Conservation (phyloP, 2,888 invertebrate species). For the Leucania comma region DNA sequence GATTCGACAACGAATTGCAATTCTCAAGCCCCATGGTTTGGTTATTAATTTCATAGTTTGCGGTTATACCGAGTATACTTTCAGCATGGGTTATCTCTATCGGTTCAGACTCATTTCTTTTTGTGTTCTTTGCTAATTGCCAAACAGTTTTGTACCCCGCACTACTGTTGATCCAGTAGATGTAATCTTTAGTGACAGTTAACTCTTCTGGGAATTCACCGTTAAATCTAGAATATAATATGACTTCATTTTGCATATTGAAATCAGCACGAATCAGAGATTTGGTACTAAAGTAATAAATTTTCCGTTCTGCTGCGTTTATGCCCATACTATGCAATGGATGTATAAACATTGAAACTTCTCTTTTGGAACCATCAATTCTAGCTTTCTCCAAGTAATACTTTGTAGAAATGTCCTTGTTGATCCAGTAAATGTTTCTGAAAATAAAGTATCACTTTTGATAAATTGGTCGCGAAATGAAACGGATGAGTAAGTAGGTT, state of each 20-base stretch:
- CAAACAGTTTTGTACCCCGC: not conserved
- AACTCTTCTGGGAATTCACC: not conserved
- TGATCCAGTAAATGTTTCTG: constrained; percentile 1
- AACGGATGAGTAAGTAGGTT: not conserved
- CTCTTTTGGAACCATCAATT: not conserved
- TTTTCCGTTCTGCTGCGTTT: not conserved
- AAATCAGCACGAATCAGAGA: not conserved
- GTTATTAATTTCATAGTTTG: not conserved
- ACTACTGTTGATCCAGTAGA: not conserved
- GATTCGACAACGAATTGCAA: not conserved
- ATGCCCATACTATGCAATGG: not conserved
- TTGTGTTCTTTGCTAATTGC: not conserved
- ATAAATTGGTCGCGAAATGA: not conserved
- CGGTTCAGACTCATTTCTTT: not conserved
- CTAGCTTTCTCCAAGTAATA: not conserved
- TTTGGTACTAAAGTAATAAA: not conserved
- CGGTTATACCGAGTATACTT: not conserved
- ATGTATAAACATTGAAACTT: too few relatives aligned
- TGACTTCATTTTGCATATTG: too few relatives aligned
- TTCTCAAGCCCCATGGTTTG: not conserved
- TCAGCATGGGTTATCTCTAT: not conserved
- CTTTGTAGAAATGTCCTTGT: not conserved
- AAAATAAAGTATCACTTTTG: not conserved
- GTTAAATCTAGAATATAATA: too few relatives aligned
- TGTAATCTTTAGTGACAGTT: not conserved